Base-by-base conservation (phyloP, 2,113 vertebrate genomes). In the Litocranius walleri region DNA sequence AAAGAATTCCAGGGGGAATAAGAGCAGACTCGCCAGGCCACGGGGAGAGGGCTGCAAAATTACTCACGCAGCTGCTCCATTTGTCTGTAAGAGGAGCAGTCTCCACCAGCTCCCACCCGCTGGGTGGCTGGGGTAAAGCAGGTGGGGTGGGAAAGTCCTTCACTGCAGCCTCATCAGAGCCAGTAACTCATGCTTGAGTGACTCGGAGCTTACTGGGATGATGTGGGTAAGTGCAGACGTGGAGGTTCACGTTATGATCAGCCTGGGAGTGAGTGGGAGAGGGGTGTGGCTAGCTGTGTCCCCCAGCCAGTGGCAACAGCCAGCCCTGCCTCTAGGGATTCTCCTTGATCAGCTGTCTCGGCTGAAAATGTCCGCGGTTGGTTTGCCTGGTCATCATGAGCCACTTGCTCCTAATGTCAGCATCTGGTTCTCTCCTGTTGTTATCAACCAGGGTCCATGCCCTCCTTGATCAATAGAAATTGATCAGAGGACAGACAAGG, bases 41-140 rank as follows among this genome's bases (percentile, higher is more conserved):
- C 0, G 2, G 0, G 5, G 15, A 56, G 27, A 7, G 0, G 30
- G 16, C 77, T 4, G 0, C 45, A 61, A 14, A 27, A 1, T 14
- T 4, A 1, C 19, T 33, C 77, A 61, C 8, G 0, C 3, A 0
- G 10, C 33, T 16, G 30, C n/a, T 57, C 17, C 3, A 0, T 40
- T 36, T 43, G 27, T 43, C 74, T 27, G 3, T 1, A 40, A 88
- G 33, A 85, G 43, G 7, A 15, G 45, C 1, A 0, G 7, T 52
- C 48, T 52, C 83, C 23, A 6, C 62, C 82, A 59, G 43, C 23
- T 84, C 52, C 88, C 2, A 17, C 77, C 36, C 48, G 10, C 88
- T 4, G 15, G 2, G 27, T 2, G 7, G 30, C 83, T 48, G 45
- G 57, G 81, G 29, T 3, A 45, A 25, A 7, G 27, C 6, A 1